Conservation (phyloP, 2,113 vertebrate genomes). For the Gavia stellata region DNA sequence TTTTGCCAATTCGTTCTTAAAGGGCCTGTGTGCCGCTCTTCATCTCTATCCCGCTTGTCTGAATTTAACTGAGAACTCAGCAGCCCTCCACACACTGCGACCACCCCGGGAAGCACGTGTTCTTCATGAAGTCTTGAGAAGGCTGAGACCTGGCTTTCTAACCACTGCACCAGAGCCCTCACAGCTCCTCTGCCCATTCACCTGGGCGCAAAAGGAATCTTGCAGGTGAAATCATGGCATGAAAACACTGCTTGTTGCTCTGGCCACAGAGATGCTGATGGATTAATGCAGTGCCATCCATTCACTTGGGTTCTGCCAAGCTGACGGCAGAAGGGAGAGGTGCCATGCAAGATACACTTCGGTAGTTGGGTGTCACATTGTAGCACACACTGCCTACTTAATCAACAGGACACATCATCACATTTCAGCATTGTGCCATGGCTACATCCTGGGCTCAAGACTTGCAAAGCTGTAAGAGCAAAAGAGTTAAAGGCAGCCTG, state of each 20-base stretch:
- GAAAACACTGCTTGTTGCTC: background rate
- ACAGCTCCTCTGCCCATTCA: background rate
- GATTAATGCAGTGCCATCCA: background rate
- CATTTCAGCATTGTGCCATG: background rate
- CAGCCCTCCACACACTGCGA: fast-evolving
- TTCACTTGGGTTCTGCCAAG: background rate
- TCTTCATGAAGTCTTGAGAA: background rate
- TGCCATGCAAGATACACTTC: background rate
- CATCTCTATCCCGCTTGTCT: background rate
- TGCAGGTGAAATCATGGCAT: background rate
- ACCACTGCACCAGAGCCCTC: background rate
- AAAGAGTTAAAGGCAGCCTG: background rate
- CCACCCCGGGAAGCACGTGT: fast-evolving
- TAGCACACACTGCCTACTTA: background rate
- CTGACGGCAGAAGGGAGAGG: background rate
- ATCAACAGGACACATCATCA: background rate
- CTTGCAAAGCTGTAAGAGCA: background rate
- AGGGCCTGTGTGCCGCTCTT: constrained; percentile 36
- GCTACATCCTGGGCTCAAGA: background rate
- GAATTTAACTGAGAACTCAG: background rate
- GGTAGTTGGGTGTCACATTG: fast-evolving
- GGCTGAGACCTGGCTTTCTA: background rate
- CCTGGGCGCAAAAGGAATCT: background rate
- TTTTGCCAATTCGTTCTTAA: constrained; percentile 67
- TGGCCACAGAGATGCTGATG: background rate